Evolutionary conservation across 1,140 invertebrate genomes (phyloP).

Genomic region (Lordiphosa collinella): DNA sequence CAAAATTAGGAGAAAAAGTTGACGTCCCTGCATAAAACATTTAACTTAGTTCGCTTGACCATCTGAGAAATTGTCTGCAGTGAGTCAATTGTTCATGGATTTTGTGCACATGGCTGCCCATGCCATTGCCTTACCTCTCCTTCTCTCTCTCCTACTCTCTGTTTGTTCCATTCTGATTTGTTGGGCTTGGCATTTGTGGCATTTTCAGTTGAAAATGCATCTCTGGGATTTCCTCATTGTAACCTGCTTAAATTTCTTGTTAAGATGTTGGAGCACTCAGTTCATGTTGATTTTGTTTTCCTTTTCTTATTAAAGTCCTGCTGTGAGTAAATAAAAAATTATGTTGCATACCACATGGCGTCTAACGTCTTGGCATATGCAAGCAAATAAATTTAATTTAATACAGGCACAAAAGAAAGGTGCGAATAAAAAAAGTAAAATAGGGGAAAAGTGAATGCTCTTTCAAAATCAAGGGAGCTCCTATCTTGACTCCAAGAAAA

Average conservation of each 20-base stretch:
- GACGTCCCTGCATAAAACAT: constrained; percentile 17
- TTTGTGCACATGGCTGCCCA: constrained; percentile 38
- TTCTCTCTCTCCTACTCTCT: neutral
- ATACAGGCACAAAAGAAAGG: constrained; percentile 2
- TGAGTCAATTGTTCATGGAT: constrained; percentile 48
- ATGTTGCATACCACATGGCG: constrained; percentile 65
- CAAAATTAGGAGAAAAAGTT: constrained; percentile 1
- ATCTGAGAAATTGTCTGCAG: constrained; percentile 48
- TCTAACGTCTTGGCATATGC: constrained; percentile 33
- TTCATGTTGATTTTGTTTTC: neutral
- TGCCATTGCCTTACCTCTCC: neutral
- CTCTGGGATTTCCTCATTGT: constrained; percentile 9
- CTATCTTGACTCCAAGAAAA: too few species aligned
- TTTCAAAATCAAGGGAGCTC: too few species aligned
- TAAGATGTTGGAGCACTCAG: too few species aligned
- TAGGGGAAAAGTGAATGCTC: neutral
- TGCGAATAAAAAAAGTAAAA: constrained; percentile 1
- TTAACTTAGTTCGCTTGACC: constrained; percentile 21
- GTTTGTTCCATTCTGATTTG: neutral
- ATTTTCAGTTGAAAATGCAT: constrained; percentile 26
- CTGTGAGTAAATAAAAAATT: constrained; percentile 65
- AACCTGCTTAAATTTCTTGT: constrained; percentile 30
- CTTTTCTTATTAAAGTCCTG: constrained; percentile 15
- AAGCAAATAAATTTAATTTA: constrained; percentile 59
- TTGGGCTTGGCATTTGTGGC: constrained; percentile 5